A percentile compares a stretch with the other conserved stretches of the same genome.
phyloP scores from a whole-genome alignment of 2,113 vertebrate genomes.

The Puntigrus tetrazona region DNA sequence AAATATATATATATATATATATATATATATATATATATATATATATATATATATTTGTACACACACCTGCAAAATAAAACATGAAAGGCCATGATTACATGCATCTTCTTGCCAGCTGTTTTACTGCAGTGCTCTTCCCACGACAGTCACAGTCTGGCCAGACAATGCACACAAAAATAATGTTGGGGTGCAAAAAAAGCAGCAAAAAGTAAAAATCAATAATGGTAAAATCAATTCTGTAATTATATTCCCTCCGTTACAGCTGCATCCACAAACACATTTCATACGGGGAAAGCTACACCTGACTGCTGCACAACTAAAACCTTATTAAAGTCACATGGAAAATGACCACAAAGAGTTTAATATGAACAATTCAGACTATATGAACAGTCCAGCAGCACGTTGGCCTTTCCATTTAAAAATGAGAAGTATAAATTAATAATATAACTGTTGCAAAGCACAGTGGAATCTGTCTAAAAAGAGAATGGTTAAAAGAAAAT shows the following conservation, averaged over 20 bases:
- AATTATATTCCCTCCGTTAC: slow-evolving; percentile 22
- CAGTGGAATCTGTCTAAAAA: not conserved
- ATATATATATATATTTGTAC: not conserved
- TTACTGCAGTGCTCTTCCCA: slow-evolving; percentile 22
- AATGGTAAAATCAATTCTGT: slow-evolving; percentile 8
- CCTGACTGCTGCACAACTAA: not conserved
- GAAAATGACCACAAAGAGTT: not conserved
- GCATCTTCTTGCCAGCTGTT: slow-evolving; percentile 40
- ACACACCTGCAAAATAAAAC: not conserved
- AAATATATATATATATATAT: too few species aligned
- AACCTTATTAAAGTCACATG: not conserved
- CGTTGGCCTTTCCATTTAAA: not conserved
- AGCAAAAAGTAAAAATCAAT: slow-evolving; percentile 2
- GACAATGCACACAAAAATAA: slow-evolving; percentile 37
- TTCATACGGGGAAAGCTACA: not conserved
- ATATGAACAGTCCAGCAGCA: not conserved
- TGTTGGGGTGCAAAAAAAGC: not conserved
- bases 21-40: too few species aligned
- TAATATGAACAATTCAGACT: not conserved
- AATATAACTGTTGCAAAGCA: not conserved
- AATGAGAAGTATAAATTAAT: not conserved
- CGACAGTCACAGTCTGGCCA: not conserved
- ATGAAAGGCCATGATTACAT: not conserved
- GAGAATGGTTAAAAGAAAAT: too few species aligned
- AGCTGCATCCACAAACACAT: slow-evolving; percentile 28